phyloP scores from a whole-genome alignment of 2,113 vertebrate genomes.

The Bufo gargarizans region DNA sequence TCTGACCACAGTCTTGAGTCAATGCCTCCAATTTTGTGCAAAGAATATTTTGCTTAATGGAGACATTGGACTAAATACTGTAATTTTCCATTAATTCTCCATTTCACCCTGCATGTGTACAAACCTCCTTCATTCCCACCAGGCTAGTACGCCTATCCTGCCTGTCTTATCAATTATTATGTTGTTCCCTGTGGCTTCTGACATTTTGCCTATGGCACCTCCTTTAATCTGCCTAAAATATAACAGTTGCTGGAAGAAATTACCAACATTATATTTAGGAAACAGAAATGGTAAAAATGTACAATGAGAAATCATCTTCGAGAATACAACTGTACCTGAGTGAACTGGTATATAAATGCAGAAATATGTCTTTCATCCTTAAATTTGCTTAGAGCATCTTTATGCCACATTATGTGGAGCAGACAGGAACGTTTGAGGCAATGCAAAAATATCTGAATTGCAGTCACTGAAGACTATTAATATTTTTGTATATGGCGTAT shows the following conservation, averaged over 20 bases:
- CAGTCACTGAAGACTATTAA: background rate
- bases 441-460: background rate
- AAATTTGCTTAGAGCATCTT: background rate
- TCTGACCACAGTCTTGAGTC: background rate
- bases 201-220: slow-evolving; percentile 8
- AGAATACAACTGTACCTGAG: background rate
- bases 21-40: background rate
- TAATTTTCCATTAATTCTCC: slow-evolving; percentile 30
- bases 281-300: background rate
- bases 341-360: background rate
- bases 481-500: background rate
- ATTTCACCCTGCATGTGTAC: background rate
- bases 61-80: background rate
- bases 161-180: slow-evolving; percentile 22
- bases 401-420: background rate
- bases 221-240: slow-evolving; percentile 11
- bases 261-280: background rate
- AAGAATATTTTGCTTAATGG: background rate
- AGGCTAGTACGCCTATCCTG: background rate
- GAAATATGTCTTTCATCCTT: background rate
- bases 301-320: background rate
- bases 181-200: slow-evolving; percentile 24
- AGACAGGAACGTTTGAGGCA: background rate
- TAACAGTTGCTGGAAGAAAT: background rate
- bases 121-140: slow-evolving; percentile 9